Base-by-base conservation (phyloP, 2,113 vertebrate genomes). In the Chinchilla lanigera region DNA sequence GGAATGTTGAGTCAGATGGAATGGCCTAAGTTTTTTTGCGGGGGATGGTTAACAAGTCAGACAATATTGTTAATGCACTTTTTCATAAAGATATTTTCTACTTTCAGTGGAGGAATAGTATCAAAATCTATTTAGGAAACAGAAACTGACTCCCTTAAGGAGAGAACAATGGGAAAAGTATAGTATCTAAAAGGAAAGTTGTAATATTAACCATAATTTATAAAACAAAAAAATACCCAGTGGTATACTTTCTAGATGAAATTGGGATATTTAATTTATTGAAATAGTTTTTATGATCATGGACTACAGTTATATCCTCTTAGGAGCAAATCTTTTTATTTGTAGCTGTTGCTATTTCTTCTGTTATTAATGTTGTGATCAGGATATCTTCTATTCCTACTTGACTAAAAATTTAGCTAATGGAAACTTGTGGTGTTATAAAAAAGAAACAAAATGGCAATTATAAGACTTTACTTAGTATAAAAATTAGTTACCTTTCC, bases 401-500 rank as follows among this genome's bases (percentile, higher is more conserved):
- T 19, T 96, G 86, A 98, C 87, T 97, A 90, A 94, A 97, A 98
- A 44, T 67, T 96, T 81, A 86, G 90, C 80, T 97, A 96, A 83
- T 86, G 69, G 89, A 98, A 96, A 85, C 92, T 89, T 97, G 77
- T 93, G 52, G 56, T 97, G 0, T 98, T 97, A 90, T 97, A 41
- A 87, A 96, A 93, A 61, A 95, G 65, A 52, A 93, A 83, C 75
- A 86, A 94, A 97, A 96, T 88, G 44, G 5, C 35, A 93, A 50
- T 65, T 89, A 67, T 33, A 50, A 67, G 71, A 93, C 33, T 24
- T 86, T 50, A 75, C 5, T 75, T 89, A 50, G 17, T 56, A n/a
- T 56, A 82, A 95, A 92, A 91, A 89, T 89, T 77, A 81, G 71
- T 88, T 58, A 26, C 30, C 47, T 73, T 85, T 95, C 93, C 71